Evolutionary conservation across 1,140 invertebrate genomes (phyloP).

Genomic region (Scylla paramamosain): DNA sequence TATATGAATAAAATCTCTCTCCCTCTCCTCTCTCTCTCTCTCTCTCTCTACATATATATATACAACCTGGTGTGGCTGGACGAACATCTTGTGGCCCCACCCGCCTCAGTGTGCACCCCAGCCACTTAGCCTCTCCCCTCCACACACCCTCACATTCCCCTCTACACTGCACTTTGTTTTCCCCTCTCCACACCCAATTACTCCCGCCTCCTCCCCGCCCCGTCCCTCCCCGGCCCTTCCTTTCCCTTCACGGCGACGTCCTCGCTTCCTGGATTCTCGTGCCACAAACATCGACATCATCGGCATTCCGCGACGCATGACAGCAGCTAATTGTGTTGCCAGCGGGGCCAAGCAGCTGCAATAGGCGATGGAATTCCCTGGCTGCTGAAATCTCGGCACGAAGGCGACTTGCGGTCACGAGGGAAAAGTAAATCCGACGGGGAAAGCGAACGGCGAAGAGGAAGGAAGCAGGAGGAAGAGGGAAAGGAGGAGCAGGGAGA

Average conservation of each 20-base stretch:
- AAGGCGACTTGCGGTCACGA: background rate
- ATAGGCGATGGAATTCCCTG: background rate
- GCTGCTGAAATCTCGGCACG: background rate
- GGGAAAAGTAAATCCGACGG: background rate
- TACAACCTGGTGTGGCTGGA: background rate
- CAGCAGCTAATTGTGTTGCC: constrained; percentile 6
- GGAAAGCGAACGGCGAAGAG: background rate
- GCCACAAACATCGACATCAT: constrained; percentile 12
- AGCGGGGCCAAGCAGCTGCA: background rate
- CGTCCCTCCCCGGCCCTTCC: background rate
- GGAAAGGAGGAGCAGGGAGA: background rate
- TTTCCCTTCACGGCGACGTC: background rate
- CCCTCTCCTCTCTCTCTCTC: too few species aligned
- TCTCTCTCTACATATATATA: background rate
- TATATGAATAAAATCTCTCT: too few species aligned
- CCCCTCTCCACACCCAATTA: constrained; percentile 18
- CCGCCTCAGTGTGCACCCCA: background rate
- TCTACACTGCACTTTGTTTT: constrained; percentile 14
- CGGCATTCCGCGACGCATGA: constrained; percentile 17
- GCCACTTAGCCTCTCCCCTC: background rate
- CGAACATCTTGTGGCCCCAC: background rate
- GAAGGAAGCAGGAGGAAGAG: background rate
- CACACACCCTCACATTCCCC: background rate
- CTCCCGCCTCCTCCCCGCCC: background rate
- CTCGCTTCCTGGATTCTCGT: background rate